Conservation (phyloP, 2,797 vertebrate genomes). For the Novumbra hubbsi region DNA sequence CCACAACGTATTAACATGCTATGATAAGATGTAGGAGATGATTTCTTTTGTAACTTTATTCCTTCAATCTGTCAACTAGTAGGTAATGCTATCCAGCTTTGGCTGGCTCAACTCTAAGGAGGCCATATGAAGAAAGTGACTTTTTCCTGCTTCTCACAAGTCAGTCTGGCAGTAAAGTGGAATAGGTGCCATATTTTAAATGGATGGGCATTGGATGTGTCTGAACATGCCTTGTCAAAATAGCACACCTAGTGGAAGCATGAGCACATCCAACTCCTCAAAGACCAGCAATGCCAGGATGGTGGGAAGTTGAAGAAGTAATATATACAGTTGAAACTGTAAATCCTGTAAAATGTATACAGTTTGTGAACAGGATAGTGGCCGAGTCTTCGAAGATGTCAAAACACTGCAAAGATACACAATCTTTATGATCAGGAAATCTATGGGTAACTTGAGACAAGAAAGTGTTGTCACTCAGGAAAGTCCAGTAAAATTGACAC, state of each 20-base stretch:
- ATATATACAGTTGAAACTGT: not conserved
- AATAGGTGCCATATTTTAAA: not conserved
- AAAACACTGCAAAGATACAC: too few species aligned
- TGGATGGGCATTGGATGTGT: not conserved
- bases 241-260: not conserved
- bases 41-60: conserved; percentile 42
- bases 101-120: conserved; percentile 16
- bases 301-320: not conserved
- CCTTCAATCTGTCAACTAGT: conserved; percentile 36
- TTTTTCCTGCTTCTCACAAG: conserved; percentile 10
- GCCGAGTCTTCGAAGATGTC: too few species aligned
- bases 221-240: conserved; percentile 11
- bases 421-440: too few species aligned
- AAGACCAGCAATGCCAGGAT: not conserved
- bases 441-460: too few species aligned
- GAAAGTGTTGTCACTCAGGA: too few species aligned
- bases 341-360: too few species aligned
- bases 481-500: too few species aligned
- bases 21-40: conserved; percentile 40
- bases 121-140: conserved; percentile 5
- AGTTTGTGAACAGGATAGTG: too few species aligned
- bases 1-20: conserved; percentile 37
- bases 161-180: not conserved
- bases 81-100: conserved; percentile 17
- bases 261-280: not conserved